Evolutionary conservation across 2,113 vertebrate genomes (phyloP).

Genomic region (Plecotus auritus): DNA sequence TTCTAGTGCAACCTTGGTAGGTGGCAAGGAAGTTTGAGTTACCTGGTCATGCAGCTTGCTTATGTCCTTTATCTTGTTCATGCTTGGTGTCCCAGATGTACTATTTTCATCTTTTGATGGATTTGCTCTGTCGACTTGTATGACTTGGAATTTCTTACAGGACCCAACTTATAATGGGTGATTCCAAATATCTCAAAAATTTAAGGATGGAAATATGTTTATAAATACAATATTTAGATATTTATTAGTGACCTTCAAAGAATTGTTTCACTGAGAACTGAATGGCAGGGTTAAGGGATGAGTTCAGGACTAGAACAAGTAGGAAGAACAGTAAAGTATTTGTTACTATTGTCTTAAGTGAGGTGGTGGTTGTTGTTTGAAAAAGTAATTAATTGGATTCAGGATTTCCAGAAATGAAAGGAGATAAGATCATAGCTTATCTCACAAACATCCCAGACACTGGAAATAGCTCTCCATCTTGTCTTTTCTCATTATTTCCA

Average conservation of each 20-base stretch:
- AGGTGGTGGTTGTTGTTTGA: background rate
- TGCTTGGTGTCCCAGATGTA: background rate
- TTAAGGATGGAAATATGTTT: background rate
- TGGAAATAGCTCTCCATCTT: background rate
- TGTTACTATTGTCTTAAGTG: background rate
- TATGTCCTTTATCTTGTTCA: background rate
- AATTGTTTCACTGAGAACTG: background rate
- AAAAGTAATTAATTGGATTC: constrained; percentile 45
- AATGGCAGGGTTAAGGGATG: background rate
- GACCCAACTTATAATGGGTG: background rate
- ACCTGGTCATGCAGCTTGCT: background rate
- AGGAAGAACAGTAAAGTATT: background rate
- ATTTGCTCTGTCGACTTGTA: background rate
- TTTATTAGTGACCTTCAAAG: background rate
- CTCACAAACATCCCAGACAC: background rate
- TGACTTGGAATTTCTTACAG: background rate
- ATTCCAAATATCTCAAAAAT: background rate
- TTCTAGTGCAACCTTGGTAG: background rate
- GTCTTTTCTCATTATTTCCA: constrained; percentile 10
- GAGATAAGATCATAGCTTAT: background rate
- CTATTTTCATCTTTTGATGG: background rate
- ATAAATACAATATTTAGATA: background rate
- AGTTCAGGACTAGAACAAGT: background rate
- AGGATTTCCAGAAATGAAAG: constrained; percentile 6
- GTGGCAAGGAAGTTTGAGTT: background rate